Evolutionary conservation across 2,888 invertebrate genomes (phyloP).

Genomic region (Malthinus flaveolus): DNA sequence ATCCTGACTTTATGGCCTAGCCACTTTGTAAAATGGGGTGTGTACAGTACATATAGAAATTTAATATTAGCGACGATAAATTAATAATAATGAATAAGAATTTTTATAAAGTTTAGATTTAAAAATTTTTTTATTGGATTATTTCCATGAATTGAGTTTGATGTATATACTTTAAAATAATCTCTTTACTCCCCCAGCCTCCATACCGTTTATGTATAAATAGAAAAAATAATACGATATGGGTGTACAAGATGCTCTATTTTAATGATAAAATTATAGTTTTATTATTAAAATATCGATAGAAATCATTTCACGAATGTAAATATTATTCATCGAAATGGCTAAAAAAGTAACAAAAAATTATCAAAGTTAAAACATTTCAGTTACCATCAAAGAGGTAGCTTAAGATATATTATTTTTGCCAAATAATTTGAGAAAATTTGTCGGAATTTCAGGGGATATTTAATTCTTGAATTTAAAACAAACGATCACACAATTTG

Average conservation of each 20-base stretch:
- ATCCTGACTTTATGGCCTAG: constrained; percentile 57
- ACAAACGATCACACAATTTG: no score
- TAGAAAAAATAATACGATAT: background rate
- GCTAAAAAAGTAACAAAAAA: constrained; percentile 7
- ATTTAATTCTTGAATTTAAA: no score
- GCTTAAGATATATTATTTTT: constrained; percentile 6
- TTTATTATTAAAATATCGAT: constrained; percentile 4
- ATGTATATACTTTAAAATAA: constrained; percentile 11
- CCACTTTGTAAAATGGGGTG: constrained; percentile 38
- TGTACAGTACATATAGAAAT: constrained; percentile 46
- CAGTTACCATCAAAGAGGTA: constrained; percentile 17
- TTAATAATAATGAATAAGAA: constrained; percentile 31
- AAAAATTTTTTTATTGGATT: constrained; percentile 19
- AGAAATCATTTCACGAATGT: constrained; percentile 5
- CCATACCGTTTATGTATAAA: constrained; percentile 4
- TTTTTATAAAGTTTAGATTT: constrained; percentile 36
- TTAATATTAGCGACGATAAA: constrained; percentile 34
- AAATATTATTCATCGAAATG: constrained; percentile 5
- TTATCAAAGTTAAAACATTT: constrained; percentile 8
- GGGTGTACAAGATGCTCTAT: background rate
- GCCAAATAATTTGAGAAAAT: no score
- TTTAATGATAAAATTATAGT: constrained; percentile 6
- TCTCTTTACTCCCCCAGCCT: no score
- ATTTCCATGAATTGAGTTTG: constrained; percentile 9
- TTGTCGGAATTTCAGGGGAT: no score